phyloP scores from a whole-genome alignment of 1,140 invertebrate species.

The Drosophila pseudoananassae region DNA sequence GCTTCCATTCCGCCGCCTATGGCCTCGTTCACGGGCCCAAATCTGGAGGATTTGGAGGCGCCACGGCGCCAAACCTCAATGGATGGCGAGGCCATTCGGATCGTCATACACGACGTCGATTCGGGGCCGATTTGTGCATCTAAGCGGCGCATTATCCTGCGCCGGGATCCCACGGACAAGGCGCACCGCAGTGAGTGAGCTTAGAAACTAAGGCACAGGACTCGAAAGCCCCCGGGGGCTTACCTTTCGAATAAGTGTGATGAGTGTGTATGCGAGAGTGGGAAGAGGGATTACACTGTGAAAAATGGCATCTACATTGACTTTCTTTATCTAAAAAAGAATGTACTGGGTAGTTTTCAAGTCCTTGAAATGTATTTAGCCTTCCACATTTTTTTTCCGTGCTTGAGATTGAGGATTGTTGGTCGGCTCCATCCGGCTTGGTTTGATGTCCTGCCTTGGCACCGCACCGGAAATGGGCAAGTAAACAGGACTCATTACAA shows the following conservation, averaged over 20 bases:
- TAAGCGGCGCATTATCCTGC: slow-evolving; percentile 89
- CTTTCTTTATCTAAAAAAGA: no score
- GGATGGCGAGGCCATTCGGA: slow-evolving; percentile 95
- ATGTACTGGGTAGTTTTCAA: neutral
- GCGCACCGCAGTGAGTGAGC: slow-evolving; percentile 91
- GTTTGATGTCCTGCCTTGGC: slow-evolving; percentile 40
- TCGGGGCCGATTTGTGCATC: slow-evolving; percentile 87
- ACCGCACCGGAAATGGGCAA: slow-evolving; percentile 74
- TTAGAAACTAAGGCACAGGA: slow-evolving; percentile 27
- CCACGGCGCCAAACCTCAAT: slow-evolving; percentile 91
- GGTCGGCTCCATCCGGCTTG: slow-evolving; percentile 39
- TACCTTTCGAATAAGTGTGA: slow-evolving; percentile 28
- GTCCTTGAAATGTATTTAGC: neutral
- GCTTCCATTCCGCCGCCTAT: slow-evolving; percentile 85
- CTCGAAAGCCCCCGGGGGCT: slow-evolving; percentile 4
- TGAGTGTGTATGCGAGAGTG: neutral
- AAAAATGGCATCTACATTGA: neutral
- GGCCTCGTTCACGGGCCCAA: slow-evolving; percentile 85
- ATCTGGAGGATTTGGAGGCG: slow-evolving; percentile 86
- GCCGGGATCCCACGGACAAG: slow-evolving; percentile 92
- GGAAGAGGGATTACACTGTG: slow-evolving; percentile 7
- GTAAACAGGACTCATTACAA: slow-evolving; percentile 81
- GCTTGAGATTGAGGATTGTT: slow-evolving; percentile 20
- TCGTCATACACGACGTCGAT: slow-evolving; percentile 96
- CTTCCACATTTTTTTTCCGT: neutral